phyloP scores from a whole-genome alignment of 2,113 vertebrate species.

The Rhabdornis inornatus region DNA sequence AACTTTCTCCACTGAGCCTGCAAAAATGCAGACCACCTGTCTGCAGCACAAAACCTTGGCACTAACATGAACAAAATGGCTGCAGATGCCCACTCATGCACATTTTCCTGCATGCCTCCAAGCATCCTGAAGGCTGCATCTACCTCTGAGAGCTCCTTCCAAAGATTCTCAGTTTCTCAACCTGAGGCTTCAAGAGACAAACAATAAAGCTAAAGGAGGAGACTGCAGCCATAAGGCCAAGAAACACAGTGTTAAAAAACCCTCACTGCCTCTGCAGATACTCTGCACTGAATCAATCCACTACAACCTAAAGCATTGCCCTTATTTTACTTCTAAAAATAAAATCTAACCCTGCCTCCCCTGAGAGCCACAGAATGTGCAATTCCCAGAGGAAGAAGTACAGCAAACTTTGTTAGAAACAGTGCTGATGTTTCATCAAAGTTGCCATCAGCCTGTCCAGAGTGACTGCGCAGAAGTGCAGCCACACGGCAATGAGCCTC shows the following conservation, averaged over 20 bases:
- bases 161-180: not conserved
- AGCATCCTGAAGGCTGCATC: not conserved
- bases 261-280: not conserved
- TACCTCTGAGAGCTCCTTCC: not conserved
- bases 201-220: not conserved
- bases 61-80: slow-evolving; percentile 34
- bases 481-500: not conserved
- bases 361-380: not conserved
- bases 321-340: not conserved
- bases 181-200: not conserved
- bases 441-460: not conserved
- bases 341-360: not conserved
- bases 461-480: not conserved
- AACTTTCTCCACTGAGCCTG: not conserved
- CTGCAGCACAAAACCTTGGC: not conserved
- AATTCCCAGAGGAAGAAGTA: not conserved
- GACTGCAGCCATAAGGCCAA: not conserved
- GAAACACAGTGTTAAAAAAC: not conserved
- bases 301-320: not conserved
- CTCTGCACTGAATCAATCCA: not conserved
- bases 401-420: not conserved
- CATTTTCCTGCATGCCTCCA: not conserved
- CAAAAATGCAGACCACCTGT: slow-evolving; percentile 30
- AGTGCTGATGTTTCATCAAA: not conserved
- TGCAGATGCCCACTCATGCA: slow-evolving; percentile 2